A percentile compares a stretch with the other conserved stretches of the same genome.
Evolutionary conservation across 2,888 invertebrate genomes (phyloP).

Genomic region (Ellobium chinense): DNA sequence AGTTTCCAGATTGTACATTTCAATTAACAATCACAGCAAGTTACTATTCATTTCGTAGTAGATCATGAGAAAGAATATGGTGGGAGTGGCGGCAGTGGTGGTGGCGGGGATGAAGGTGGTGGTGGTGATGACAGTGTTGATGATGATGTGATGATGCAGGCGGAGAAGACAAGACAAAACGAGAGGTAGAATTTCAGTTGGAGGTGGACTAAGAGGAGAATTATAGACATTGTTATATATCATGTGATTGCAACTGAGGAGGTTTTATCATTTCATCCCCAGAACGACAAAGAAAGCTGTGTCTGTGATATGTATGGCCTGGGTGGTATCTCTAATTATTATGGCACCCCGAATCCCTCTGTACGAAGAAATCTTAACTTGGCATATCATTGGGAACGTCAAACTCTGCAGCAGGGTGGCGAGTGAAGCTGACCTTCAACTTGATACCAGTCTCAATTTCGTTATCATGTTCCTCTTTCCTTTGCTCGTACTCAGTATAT

Average conservation of each 20-base stretch:
- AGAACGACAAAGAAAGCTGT: conserved; percentile 49
- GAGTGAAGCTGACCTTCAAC: neutral
- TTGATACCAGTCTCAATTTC: conserved; percentile 48
- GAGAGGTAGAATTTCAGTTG: neutral
- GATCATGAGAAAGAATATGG: conserved; percentile 9
- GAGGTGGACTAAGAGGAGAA: neutral
- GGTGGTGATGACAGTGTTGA: conserved; percentile 17
- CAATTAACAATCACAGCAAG: too few species aligned
- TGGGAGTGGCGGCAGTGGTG: conserved; percentile 13
- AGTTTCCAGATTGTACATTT: too few species aligned
- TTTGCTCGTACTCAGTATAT: conserved; percentile 42
- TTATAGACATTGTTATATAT: too few species aligned
- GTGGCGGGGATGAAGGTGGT: conserved; percentile 19
- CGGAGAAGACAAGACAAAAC: neutral
- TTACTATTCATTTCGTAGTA: too few species aligned
- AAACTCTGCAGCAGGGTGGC: conserved; percentile 40
- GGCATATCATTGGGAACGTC: conserved; percentile 23
- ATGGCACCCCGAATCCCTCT: conserved; percentile 48
- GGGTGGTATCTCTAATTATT: conserved; percentile 45
- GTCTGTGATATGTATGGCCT: conserved; percentile 41
- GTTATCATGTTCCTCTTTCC: conserved; percentile 49
- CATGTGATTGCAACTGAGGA: too few species aligned
- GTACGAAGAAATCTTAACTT: conserved; percentile 27
- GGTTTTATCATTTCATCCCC: conserved; percentile 20
- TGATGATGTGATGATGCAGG: neutral